Evolutionary conservation across 2,113 vertebrate species (phyloP).

Genomic region (Noturus placidus): DNA sequence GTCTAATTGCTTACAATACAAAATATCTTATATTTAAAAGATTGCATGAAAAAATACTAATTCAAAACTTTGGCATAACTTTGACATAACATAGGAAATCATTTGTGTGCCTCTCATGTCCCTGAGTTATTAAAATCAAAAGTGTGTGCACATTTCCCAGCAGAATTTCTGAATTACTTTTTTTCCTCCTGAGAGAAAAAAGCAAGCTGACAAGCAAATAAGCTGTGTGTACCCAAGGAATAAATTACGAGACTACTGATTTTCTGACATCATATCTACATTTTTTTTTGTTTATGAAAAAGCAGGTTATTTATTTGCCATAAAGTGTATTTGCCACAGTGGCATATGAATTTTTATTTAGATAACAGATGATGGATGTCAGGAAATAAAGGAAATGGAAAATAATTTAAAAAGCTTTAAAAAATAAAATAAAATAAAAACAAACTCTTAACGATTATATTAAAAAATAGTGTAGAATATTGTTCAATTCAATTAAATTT

Average conservation of each 20-base stretch:
- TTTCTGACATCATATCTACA: background rate
- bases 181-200: background rate
- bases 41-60: background rate
- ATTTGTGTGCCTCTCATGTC: slow-evolving; percentile 28
- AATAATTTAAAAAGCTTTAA: too few species aligned
- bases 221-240: slow-evolving; percentile 8
- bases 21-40: background rate
- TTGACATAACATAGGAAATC: slow-evolving; percentile 1
- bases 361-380: background rate
- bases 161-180: slow-evolving; percentile 21
- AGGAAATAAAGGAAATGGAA: background rate
- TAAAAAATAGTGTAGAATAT: too few species aligned
- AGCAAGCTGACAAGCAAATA: slow-evolving; percentile 34
- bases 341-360: background rate
- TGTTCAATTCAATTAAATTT: too few species aligned
- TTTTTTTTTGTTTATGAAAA: background rate
- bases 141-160: slow-evolving; percentile 18
- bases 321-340: background rate
- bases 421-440: too few species aligned
- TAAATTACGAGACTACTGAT: slow-evolving; percentile 30
- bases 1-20: background rate
- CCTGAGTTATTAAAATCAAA: slow-evolving; percentile 47
- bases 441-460: too few species aligned
- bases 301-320: background rate
- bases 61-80: slow-evolving; percentile 29